Conservation (phyloP, 2,888 invertebrate species). For the Tupiocoris notatus region DNA sequence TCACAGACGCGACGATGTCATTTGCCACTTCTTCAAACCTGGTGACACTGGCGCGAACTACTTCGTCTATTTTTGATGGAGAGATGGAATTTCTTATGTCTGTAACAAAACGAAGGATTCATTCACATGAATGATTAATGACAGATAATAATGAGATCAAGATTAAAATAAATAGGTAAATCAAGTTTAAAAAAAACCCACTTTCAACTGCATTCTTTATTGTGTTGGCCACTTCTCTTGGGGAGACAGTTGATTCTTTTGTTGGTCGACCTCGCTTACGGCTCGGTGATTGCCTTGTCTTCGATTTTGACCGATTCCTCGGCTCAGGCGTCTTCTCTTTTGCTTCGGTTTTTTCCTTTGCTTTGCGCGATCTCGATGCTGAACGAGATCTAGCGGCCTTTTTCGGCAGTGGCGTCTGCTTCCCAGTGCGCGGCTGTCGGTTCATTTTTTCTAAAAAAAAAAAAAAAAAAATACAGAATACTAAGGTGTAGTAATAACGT, state of each 20-base stretch:
- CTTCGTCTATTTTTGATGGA: slow-evolving; percentile 19
- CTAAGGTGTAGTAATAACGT: no score
- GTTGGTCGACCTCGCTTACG: neutral
- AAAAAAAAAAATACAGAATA: no score
- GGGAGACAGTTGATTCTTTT: neutral
- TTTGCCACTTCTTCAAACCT: slow-evolving; percentile 25
- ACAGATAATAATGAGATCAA: no score
- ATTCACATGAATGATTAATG: no score
- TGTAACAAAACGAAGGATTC: no score
- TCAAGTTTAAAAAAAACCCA: no score
- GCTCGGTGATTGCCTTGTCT: neutral
- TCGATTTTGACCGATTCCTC: neutral
- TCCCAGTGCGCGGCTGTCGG: neutral
- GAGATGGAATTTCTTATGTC: slow-evolving; percentile 24
- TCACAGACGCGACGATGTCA: slow-evolving; percentile 17
- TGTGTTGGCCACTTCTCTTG: neutral
- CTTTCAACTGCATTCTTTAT: neutral
- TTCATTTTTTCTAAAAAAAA: no score
- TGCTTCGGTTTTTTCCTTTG: neutral
- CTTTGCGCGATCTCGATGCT: neutral
- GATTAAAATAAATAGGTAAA: no score
- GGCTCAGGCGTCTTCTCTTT: neutral
- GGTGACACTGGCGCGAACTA: slow-evolving; percentile 23
- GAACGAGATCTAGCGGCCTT: neutral
- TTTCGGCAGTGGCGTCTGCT: neutral